Evolutionary conservation across 2,797 vertebrate species (phyloP).

Genomic region (Eulemur coronatus): DNA sequence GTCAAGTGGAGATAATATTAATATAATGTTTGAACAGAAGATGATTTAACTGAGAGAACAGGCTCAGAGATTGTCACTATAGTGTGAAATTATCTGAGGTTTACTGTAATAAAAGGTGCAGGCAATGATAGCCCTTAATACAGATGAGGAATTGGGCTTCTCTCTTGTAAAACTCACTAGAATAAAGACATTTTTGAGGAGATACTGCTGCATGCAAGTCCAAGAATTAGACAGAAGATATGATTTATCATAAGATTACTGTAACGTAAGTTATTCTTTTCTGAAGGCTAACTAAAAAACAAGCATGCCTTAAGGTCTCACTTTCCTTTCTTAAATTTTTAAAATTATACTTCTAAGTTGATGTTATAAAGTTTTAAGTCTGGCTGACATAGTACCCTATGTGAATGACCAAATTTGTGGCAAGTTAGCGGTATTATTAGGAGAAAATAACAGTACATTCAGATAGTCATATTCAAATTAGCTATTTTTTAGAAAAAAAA

Average conservation of each 20-base stretch:
- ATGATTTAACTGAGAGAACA: slow-evolving; percentile 33
- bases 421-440: background rate
- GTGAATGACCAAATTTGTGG: background rate
- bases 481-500: background rate
- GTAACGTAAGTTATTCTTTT: background rate
- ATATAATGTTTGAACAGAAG: slow-evolving; percentile 42
- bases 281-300: background rate
- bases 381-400: background rate
- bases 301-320: background rate
- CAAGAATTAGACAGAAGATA: background rate
- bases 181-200: background rate
- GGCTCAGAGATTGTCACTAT: background rate
- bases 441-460: slow-evolving; percentile 1
- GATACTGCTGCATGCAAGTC: background rate
- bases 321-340: background rate
- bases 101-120: background rate
- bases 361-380: background rate
- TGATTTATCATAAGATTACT: background rate
- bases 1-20: background rate
- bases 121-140: background rate
- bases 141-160: background rate
- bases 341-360: slow-evolving; percentile 11
- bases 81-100: slow-evolving; percentile 38
- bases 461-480: background rate
- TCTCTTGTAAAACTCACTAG: background rate